These are phyloP conservation scores for Calycopis cecrops DNA, from an alignment of 1,140 invertebrate genomes.

Conservation along the genomic window DNA sequence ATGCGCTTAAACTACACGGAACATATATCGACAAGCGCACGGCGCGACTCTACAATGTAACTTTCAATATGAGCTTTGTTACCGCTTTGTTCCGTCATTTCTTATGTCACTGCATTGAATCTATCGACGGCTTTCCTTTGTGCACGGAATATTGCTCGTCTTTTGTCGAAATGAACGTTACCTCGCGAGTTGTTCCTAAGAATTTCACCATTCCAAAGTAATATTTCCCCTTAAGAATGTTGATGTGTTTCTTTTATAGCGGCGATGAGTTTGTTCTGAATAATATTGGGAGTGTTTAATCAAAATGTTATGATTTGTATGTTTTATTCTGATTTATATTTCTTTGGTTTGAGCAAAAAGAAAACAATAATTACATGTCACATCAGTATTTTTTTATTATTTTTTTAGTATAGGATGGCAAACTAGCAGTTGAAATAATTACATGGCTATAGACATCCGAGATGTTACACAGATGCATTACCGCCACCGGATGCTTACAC, in stretches of 20 bases:
- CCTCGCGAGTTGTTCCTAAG: conserved; percentile 70
- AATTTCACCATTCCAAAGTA: conserved; percentile 73
- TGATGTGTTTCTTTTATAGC: conserved; percentile 68
- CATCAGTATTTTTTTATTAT: too few species aligned
- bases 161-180: conserved; percentile 72
- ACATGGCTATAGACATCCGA: too few species aligned
- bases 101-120: conserved; percentile 74
- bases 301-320: conserved; percentile 27
- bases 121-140: conserved; percentile 71
- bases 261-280: conserved; percentile 60
- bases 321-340: conserved; percentile 17
- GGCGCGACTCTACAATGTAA: conserved; percentile 41
- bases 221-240: conserved; percentile 71
- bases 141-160: conserved; percentile 72
- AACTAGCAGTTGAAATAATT: too few species aligned
- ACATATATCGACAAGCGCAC: conserved; percentile 16
- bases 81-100: conserved; percentile 68
- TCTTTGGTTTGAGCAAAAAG: too few species aligned
- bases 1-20: conserved; percentile 10
- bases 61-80: conserved; percentile 72
- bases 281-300: conserved; percentile 42
- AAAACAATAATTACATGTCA: too few species aligned
- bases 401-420: too few species aligned
- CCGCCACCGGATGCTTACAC: too few species aligned
- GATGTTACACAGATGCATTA: too few species aligned